Base-by-base conservation (phyloP, 1,140 invertebrate genomes). In the Ostrea edulis region DNA sequence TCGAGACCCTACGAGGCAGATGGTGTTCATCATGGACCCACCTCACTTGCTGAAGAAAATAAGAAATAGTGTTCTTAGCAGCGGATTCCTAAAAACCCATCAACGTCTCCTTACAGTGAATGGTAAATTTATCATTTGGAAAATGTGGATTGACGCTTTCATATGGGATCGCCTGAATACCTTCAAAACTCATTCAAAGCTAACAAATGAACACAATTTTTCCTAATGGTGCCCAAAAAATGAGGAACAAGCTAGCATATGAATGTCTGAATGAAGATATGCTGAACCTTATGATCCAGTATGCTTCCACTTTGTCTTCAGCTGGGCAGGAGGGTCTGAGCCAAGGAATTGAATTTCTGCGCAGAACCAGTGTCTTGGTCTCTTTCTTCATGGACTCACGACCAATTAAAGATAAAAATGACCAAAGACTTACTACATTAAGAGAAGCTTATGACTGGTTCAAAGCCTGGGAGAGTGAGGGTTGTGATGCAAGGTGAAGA, bases 161-260 rank as follows among this genome's bases (percentile, higher is more conserved):
- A 20, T 62, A 0, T 88, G 87, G 87, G 84, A 88, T 55, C 12
- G 20, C 11, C 55, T 25, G 14, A 82, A 82, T 44, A 65, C 29
- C n/a, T n/a, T n/a, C n/a, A n/a, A n/a, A n/a, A n/a, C n/a, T n/a
- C n/a, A 86, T 22, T n/a, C 82, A 1, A 89, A 86, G 55, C 81
- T 83, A 9, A 68, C 14, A 44, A 51, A 83, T 83, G 87, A 88
- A 86, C 87, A 88, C 51, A 52, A 62, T 86, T 9, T 86, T 52
- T 35, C 87, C 77, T 17, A 86, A 29, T 55, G 82, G 77, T 53
- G 52, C 84, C 2, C 77, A 86, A 25, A 88, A 88, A 55, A 88
- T 88, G 87, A 35, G 85, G 29, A 88, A 88, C 17, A 86, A 88
- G 44, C 85, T 88, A 9, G 84, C 83, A 51, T 88, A 58, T 52